These are phyloP conservation scores for Trididemnum nubilum DNA, from an alignment of 23 tunicate genomes.

Conservation along the genomic window DNA sequence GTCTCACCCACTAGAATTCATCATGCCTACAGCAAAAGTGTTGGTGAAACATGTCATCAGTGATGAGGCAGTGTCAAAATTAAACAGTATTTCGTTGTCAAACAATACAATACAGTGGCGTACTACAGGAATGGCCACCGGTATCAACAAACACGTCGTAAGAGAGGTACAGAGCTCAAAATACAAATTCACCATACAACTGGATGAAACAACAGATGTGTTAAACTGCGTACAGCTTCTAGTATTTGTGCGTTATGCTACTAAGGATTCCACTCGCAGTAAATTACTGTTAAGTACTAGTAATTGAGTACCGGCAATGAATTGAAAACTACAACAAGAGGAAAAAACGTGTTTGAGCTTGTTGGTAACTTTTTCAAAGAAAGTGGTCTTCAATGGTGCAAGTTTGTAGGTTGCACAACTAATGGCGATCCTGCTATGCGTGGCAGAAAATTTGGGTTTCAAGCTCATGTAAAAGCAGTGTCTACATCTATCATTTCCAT, in stretches of 20 bases:
- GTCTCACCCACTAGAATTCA: neutral
- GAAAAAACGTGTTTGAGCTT: neutral
- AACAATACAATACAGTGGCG: neutral
- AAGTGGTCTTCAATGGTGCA: neutral
- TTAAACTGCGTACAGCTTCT: neutral
- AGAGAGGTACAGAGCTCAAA: neutral
- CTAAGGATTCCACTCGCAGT: neutral
- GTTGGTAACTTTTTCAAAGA: neutral
- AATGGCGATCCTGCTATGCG: neutral
- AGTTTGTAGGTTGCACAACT: neutral
- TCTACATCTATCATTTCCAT: neutral
- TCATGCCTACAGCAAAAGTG: neutral
- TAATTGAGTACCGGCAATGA: too few relatives aligned
- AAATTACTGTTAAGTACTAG: neutral
- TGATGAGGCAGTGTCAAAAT: neutral
- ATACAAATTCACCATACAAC: neutral
- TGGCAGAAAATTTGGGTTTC: neutral
- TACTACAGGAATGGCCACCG: neutral
- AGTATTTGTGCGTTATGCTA: neutral
- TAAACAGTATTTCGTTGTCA: neutral
- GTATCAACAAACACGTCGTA: neutral
- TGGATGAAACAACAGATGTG: neutral
- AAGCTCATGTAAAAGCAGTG: neutral
- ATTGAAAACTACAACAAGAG: neutral
- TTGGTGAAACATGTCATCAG: neutral